Conservation (phyloP, 2,113 vertebrate species). For the Syngnathus scovelli region DNA sequence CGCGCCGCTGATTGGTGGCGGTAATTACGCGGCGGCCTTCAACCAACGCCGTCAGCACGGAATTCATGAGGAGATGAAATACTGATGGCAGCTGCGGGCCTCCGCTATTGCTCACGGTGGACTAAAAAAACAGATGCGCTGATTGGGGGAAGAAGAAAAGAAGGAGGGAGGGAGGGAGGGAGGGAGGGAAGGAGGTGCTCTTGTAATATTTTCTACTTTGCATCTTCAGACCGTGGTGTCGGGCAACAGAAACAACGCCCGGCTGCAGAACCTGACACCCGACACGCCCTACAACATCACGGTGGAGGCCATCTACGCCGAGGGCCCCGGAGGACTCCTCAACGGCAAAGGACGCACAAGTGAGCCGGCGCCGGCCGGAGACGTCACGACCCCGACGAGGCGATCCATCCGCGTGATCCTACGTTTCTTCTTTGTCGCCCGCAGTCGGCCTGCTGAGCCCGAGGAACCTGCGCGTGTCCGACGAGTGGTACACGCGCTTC, state of each 20-base stretch:
- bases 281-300: conserved; percentile 94
- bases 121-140: background rate
- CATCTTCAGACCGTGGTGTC: conserved; percentile 80
- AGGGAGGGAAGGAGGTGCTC: background rate
- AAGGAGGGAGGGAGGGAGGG: too few relatives aligned
- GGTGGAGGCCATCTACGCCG: conserved; percentile 84
- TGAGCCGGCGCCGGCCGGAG: conserved; percentile 39
- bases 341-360: conserved; percentile 86
- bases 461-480: conserved; percentile 87
- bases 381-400: background rate
- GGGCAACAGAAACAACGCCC: conserved; percentile 90
- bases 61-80: conserved; percentile 29
- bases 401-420: background rate
- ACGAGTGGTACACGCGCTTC: conserved; percentile 99
- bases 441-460: conserved; percentile 85
- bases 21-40: conserved; percentile 35
- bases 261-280: conserved; percentile 79
- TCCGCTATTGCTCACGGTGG: too few relatives aligned
- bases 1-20: conserved; percentile 9
- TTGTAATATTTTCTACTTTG: background rate
- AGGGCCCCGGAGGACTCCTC: conserved; percentile 83
- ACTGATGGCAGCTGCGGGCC: conserved; percentile 1
- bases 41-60: conserved; percentile 28
- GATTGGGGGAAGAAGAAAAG: too few relatives aligned
- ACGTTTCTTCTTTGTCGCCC: conserved; percentile 12